Evolutionary conservation across 2,888 invertebrate genomes (phyloP), one percentile per base, ranked within the genome.

Genomic region (Hirtodrosophila alboralis): DNA sequence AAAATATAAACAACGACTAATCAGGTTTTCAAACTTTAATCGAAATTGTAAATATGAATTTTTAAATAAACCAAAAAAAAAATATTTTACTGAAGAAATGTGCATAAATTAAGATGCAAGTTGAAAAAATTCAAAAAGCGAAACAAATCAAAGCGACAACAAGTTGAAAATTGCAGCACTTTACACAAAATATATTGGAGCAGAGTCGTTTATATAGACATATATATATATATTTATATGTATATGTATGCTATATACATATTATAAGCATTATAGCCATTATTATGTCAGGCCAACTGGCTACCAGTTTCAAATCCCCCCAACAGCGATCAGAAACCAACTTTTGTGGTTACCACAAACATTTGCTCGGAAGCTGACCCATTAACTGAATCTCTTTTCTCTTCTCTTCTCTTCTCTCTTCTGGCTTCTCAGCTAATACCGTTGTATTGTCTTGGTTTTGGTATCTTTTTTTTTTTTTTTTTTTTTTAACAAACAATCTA

Each of bases 151-250:
- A 49, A 52, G 40, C 45, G 8, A 34, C 40, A 67, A 63, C 58
- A 56, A 78, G 75, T 67, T 45, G 47, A 64, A 74, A 79, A 81
- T 72, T 84, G 69, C 54, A 64, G 57, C 69, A 52, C 43, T 70
- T 49, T 37, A 53, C 23, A 66, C n/a, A n/a, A n/a, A 67, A 23
- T 51, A 61, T 65, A 69, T 56, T 56, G 59, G 27, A 56, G 8
- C 51, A 45, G 58, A 61, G 56, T 79, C 67, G 85, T 75, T 81
- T 79, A 83, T 69, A n/a, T n/a, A n/a, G n/a, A n/a, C n/a, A n/a
- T n/a, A n/a, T n/a, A n/a, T n/a, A n/a, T n/a, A n/a, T n/a, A n/a
- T n/a, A n/a, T n/a, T n/a, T n/a, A n/a, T n/a, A n/a, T n/a, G n/a
- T n/a, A n/a, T n/a, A n/a, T n/a, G n/a, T n/a, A n/a, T n/a, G n/a